These are phyloP conservation scores for Eristalis tenax DNA, from an alignment of 2,888 invertebrate genomes.

Conservation along the genomic window DNA sequence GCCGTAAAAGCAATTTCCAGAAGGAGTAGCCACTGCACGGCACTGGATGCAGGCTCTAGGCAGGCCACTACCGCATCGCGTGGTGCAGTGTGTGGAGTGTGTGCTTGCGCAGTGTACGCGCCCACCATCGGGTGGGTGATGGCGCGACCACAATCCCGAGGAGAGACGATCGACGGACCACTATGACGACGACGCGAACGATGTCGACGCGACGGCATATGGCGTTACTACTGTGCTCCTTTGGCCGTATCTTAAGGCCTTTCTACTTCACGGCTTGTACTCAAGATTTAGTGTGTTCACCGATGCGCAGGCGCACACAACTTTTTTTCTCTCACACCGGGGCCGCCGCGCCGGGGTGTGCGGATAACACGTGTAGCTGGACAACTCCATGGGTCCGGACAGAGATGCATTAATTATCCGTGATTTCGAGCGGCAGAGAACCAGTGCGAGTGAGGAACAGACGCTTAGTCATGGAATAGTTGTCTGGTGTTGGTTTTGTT, in stretches of 20 bases:
- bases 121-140: slow-evolving; percentile 54
- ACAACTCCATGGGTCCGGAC: slow-evolving; percentile 57
- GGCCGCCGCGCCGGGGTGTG: slow-evolving; percentile 9
- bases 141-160: slow-evolving; percentile 43
- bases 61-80: slow-evolving; percentile 40
- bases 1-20: slow-evolving; percentile 53
- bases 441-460: slow-evolving; percentile 61
- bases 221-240: slow-evolving; percentile 60
- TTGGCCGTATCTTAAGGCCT: slow-evolving; percentile 51
- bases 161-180: slow-evolving; percentile 27
- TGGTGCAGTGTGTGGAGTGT: slow-evolving; percentile 4
- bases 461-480: slow-evolving; percentile 50
- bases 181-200: background rate
- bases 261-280: slow-evolving; percentile 57
- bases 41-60: slow-evolving; percentile 15
- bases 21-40: slow-evolving; percentile 26
- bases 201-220: slow-evolving; percentile 1
- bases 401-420: slow-evolving; percentile 66
- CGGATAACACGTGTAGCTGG: slow-evolving; percentile 64
- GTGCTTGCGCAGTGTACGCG: slow-evolving; percentile 9
- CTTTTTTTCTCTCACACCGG: too few species aligned
- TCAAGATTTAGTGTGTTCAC: slow-evolving; percentile 50
- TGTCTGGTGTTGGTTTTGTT: background rate
- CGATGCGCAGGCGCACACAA: slow-evolving; percentile 45
- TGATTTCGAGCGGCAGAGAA: slow-evolving; percentile 52